phyloP scores from a whole-genome alignment of 2,888 invertebrate species.

The Apoda limacodes region DNA sequence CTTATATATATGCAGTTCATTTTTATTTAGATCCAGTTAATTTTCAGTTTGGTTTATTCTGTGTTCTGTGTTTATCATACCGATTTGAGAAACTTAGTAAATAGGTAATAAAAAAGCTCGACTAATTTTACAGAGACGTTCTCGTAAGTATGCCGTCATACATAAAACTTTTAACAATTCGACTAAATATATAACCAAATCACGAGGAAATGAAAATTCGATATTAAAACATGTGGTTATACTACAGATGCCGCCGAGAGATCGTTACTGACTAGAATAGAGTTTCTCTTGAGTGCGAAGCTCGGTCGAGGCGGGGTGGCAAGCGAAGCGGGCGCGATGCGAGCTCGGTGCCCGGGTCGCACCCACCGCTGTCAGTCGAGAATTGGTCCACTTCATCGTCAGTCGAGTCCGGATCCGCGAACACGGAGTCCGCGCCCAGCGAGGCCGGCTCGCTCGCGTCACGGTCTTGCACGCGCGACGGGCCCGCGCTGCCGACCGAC shows the following conservation, averaged over 20 bases:
- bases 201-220: slow-evolving; percentile 36
- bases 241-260: too few relatives aligned
- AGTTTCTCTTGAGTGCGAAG: slow-evolving; percentile 82
- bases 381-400: slow-evolving; percentile 88
- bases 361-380: slow-evolving; percentile 84
- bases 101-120: too few relatives aligned
- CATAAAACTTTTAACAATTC: too few relatives aligned
- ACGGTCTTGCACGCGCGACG: slow-evolving; percentile 75
- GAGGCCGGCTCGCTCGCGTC: slow-evolving; percentile 79
- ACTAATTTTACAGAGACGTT: too few relatives aligned
- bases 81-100: too few relatives aligned
- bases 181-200: too few relatives aligned
- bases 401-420: slow-evolving; percentile 79
- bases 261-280: slow-evolving; percentile 72
- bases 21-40: too few relatives aligned
- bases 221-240: slow-evolving; percentile 50
- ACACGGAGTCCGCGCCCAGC: slow-evolving; percentile 84
- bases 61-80: too few relatives aligned
- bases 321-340: slow-evolving; percentile 45
- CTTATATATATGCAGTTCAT: too few relatives aligned
- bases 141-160: too few relatives aligned
- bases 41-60: too few relatives aligned
- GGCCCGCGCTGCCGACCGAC: slow-evolving; percentile 82
- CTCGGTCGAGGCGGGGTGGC: slow-evolving; percentile 45
- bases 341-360: slow-evolving; percentile 52